A percentile compares a stretch with the other conserved stretches of the same genome.
These are phyloP conservation scores for Aplodontia rufa DNA, from an alignment of 2,113 vertebrate species.

Conservation along the genomic window DNA sequence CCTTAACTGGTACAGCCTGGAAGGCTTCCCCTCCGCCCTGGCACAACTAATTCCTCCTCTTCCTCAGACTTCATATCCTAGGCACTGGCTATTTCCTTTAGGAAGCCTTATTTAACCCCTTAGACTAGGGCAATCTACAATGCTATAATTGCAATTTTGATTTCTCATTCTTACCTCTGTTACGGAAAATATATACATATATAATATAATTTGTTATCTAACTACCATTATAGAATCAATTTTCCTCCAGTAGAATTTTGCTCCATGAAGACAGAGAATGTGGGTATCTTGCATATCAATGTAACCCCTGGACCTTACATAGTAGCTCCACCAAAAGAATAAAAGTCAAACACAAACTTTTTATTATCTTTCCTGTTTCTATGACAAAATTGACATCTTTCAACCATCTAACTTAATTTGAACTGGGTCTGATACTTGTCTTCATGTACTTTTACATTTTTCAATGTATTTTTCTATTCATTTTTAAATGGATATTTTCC, in stretches of 20 bases:
- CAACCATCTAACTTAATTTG: background rate
- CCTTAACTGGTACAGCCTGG: background rate
- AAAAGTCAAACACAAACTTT: background rate
- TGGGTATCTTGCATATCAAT: background rate
- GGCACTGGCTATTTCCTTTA: background rate
- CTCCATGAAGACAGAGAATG: background rate
- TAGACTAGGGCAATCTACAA: background rate
- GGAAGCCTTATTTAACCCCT: background rate
- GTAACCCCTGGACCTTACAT: background rate
- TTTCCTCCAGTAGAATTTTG: background rate
- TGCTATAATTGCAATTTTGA: background rate
- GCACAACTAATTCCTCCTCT: background rate
- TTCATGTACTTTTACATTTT: background rate
- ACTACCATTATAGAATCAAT: background rate
- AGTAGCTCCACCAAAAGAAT: background rate
- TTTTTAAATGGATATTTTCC: conserved; percentile 9
- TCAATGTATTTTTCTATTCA: background rate
- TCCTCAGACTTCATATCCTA: background rate
- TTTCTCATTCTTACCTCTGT: background rate
- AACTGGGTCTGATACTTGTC: background rate
- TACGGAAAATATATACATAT: background rate
- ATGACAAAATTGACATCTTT: background rate
- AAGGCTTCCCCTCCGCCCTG: background rate
- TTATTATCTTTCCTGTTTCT: background rate
- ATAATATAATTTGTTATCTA: background rate